Percentiles rank a stretch among this genome's conserved stretches.
Evolutionary conservation across 2,888 invertebrate species (phyloP).

Genomic region (Thumatha senex): DNA sequence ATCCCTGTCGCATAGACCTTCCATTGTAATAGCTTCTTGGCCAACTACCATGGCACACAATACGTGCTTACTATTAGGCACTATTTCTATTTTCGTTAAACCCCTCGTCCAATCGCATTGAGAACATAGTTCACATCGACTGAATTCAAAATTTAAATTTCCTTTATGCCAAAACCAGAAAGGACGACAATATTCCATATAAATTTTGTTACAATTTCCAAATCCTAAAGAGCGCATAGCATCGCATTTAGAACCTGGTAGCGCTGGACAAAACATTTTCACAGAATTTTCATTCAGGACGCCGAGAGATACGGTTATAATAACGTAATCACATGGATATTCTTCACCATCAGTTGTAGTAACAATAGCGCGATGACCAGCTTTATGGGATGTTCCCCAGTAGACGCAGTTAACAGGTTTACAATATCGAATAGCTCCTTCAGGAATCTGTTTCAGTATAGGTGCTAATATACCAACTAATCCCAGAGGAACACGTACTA

Average conservation of each 20-base stretch:
- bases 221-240: conserved; percentile 87
- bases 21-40: conserved; percentile 86
- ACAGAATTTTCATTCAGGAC: conserved; percentile 86
- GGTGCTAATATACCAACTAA: conserved; percentile 86
- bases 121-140: conserved; percentile 74
- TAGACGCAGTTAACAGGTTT: conserved; percentile 88
- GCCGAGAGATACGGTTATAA: conserved; percentile 90
- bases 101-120: conserved; percentile 89
- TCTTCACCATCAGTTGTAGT: conserved; percentile 87
- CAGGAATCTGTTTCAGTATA: conserved; percentile 85
- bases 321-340: conserved; percentile 90
- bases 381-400: conserved; percentile 85
- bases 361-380: conserved; percentile 80
- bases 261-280: conserved; percentile 87
- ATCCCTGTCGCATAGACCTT: conserved; percentile 86
- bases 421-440: conserved; percentile 85
- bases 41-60: conserved; percentile 89
- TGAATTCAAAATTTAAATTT: conserved; percentile 85
- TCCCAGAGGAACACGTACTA: conserved; percentile 85
- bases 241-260: conserved; percentile 87
- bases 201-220: conserved; percentile 90
- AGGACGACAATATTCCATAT: conserved; percentile 88
- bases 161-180: conserved; percentile 89
- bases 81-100: conserved; percentile 86
- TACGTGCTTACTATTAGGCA: conserved; percentile 88